Conservation (phyloP, 2,888 invertebrate genomes). For the Amblyjoppa fuscipennis region DNA sequence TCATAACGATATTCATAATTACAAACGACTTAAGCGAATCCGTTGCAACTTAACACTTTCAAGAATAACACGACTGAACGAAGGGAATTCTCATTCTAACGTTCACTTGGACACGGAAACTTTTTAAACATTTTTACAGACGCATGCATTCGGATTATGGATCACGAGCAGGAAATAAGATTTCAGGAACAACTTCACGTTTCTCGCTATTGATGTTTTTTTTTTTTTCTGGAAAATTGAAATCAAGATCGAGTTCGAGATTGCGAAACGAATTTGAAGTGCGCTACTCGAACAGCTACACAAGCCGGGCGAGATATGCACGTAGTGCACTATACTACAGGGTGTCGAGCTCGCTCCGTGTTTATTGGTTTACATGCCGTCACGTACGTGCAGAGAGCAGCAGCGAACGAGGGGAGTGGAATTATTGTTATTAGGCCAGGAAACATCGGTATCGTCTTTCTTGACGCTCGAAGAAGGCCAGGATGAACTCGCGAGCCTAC, state of each 20-base stretch:
- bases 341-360: conserved; percentile 42
- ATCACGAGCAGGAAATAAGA: conserved; percentile 2
- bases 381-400: conserved; percentile 64
- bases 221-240: conserved; percentile 7
- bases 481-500: background rate
- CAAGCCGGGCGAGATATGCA: conserved; percentile 32
- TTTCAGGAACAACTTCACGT: conserved; percentile 20
- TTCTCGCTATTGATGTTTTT: background rate
- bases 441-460: conserved; percentile 43
- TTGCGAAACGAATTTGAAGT: conserved; percentile 36
- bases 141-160: no score
- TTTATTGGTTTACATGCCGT: conserved; percentile 68
- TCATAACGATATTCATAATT: no score
- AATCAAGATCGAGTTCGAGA: conserved; percentile 20
- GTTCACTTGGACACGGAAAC: no score
- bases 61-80: no score
- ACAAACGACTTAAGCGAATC: no score
- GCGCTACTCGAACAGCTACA: conserved; percentile 21
- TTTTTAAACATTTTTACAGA: background rate
- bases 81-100: no score
- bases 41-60: no score
- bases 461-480: conserved; percentile 25
- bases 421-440: conserved; percentile 69
- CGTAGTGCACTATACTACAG: conserved; percentile 44
- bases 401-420: conserved; percentile 59